Percentiles rank a stretch among this genome's conserved stretches.
Conservation (phyloP, 2,113 vertebrate species). For the Vulpes vulpes region DNA sequence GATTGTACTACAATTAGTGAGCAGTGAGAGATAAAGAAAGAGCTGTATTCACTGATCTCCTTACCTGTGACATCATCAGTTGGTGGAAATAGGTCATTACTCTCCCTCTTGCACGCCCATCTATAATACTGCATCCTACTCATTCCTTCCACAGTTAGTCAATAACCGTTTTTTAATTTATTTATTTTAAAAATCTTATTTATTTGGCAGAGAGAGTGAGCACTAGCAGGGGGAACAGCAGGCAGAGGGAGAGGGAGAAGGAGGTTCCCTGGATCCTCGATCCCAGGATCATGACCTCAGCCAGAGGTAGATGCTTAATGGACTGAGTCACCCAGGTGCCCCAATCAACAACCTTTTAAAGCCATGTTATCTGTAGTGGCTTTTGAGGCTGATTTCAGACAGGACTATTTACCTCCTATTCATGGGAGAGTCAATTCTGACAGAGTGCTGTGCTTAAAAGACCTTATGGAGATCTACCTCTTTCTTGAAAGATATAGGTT, state of each 20-base stretch:
- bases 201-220: no score
- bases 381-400: not conserved
- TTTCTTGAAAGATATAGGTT: constrained; percentile 3
- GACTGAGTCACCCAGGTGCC: no score
- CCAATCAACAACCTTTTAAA: not conserved
- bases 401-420: not conserved
- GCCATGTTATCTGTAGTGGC: not conserved
- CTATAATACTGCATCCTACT: not conserved
- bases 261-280: no score
- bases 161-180: no score
- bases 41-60: not conserved
- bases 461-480: not conserved
- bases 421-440: not conserved
- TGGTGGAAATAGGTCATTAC: not conserved
- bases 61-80: not conserved
- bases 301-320: no score
- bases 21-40: not conserved
- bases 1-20: not conserved
- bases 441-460: not conserved
- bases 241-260: no score
- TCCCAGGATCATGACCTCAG: no score
- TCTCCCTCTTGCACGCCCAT: not conserved
- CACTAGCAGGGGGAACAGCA: no score
- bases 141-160: not conserved
- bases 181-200: no score